Conservation (phyloP, 2,797 vertebrate species). For the Eospalax fontanierii region DNA sequence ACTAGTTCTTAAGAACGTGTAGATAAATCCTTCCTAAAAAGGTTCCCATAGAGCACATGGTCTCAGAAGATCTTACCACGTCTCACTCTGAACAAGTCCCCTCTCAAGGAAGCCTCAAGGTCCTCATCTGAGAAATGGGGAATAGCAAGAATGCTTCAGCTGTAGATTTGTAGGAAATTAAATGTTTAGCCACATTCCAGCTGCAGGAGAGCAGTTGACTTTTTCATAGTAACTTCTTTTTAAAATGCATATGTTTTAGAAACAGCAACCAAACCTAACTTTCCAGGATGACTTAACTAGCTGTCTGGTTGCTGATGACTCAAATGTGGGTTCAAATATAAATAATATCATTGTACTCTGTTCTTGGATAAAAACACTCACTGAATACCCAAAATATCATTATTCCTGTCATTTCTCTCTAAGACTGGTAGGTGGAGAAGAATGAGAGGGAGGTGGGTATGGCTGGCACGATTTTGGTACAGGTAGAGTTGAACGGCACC, state of each 20-base stretch:
- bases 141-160: accelerated
- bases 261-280: background rate
- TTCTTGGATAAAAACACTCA: background rate
- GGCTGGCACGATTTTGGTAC: background rate
- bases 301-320: background rate
- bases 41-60: background rate
- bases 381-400: background rate
- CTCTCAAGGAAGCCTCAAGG: background rate
- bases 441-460: background rate
- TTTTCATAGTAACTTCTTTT: conserved; percentile 1
- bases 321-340: conserved; percentile 5
- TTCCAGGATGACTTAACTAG: conserved; percentile 12
- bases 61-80: accelerated
- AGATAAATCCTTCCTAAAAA: background rate
- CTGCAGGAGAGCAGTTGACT: background rate
- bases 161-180: background rate
- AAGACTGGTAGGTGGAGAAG: background rate
- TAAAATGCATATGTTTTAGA: conserved; percentile 15
- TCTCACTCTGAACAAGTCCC: background rate
- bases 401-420: background rate
- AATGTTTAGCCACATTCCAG: background rate
- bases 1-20: background rate
- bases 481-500: background rate
- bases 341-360: background rate
- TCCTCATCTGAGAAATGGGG: background rate